These are phyloP conservation scores for Entelurus aequoreus DNA, from an alignment of 2,113 vertebrate species.

Conservation along the genomic window DNA sequence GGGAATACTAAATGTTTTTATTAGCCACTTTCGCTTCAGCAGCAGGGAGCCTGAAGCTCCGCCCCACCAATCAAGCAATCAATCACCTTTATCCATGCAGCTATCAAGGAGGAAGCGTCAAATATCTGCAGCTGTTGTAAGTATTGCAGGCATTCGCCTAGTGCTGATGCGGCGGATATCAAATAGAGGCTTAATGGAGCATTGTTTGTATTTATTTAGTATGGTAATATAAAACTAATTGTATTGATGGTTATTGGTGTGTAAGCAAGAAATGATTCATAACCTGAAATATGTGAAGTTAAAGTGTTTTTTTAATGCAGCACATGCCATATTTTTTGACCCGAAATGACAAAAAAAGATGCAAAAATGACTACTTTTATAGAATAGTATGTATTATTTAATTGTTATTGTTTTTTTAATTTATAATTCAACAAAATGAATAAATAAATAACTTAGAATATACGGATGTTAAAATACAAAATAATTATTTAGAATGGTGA, in stretches of 20 bases:
- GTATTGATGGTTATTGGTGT: not conserved
- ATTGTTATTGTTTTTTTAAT: no score
- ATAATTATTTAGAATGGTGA: no score
- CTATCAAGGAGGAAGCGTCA: constrained; percentile 17
- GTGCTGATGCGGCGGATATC: not conserved
- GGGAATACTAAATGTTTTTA: constrained; percentile 55
- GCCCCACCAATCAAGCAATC: constrained; percentile 42
- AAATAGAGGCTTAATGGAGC: not conserved
- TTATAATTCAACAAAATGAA: no score
- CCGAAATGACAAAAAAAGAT: no score
- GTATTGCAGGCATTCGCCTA: not conserved
- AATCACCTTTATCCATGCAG: constrained; percentile 43
- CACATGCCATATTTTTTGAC: no score
- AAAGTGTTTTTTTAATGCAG: no score
- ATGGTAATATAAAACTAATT: not conserved
- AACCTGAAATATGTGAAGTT: no score
- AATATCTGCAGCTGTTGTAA: constrained; percentile 17
- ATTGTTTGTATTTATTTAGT: not conserved
- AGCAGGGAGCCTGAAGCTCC: constrained; percentile 29
- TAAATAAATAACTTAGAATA: no score
- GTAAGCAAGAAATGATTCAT: no score
- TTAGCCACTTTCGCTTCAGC: constrained; percentile 42
- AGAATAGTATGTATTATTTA: no score
- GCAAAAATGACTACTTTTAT: no score
- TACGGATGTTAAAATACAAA: no score